These are phyloP conservation scores for Piaya cayana DNA, from an alignment of 2,113 vertebrate genomes.

Conservation along the genomic window DNA sequence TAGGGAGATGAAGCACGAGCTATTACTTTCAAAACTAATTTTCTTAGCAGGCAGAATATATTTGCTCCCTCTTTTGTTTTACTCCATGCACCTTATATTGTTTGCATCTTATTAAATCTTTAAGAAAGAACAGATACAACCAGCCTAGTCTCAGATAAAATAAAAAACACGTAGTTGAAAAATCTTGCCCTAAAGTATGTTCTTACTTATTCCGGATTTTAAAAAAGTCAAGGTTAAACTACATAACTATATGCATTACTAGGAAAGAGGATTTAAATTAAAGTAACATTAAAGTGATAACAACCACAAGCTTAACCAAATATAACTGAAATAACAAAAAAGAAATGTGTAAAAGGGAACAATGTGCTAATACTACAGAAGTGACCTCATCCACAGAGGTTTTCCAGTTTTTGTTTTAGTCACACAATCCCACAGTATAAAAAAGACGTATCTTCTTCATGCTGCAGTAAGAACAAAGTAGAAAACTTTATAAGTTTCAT, in stretches of 20 bases:
- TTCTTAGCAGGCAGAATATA: neutral
- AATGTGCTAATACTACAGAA: neutral
- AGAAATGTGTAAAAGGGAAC: neutral
- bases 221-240: neutral
- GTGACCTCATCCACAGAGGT: neutral
- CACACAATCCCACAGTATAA: neutral
- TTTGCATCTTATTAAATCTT: neutral
- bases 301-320: neutral
- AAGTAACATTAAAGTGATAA: neutral
- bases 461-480: neutral
- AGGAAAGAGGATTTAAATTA: neutral
- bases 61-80: neutral
- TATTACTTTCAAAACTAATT: neutral
- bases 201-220: neutral
- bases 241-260: neutral
- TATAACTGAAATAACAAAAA: neutral
- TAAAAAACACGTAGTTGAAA: neutral
- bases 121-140: neutral
- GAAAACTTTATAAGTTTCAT: neutral
- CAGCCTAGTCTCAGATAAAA: neutral
- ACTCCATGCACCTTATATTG: neutral
- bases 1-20: neutral
- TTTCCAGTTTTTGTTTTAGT: neutral
- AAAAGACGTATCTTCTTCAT: neutral
- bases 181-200: neutral